phyloP scores from a whole-genome alignment of 2,113 vertebrate species.

The Scolopax mira region DNA sequence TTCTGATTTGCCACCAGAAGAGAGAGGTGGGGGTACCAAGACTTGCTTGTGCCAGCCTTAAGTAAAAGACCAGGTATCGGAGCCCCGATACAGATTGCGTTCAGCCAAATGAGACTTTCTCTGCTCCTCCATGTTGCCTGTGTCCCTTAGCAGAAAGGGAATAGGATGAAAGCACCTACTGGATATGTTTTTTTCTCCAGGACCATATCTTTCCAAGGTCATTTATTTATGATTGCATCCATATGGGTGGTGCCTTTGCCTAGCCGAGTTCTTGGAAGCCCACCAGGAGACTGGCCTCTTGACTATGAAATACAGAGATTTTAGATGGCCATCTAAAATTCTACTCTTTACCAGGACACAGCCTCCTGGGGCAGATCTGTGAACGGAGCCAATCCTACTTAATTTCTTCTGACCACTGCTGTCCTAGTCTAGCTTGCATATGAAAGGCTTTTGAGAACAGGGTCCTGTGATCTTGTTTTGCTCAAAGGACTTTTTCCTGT shows the following conservation, averaged over 20 bases:
- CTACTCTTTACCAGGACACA: background rate
- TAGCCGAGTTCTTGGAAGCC: background rate
- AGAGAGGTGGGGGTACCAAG: background rate
- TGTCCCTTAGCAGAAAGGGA: background rate
- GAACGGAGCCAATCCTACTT: background rate
- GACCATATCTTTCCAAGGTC: background rate
- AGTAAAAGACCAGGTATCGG: background rate
- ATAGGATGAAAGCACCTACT: background rate
- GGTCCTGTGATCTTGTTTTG: background rate
- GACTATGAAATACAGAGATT: background rate
- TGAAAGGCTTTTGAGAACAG: background rate
- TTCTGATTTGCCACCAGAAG: background rate
- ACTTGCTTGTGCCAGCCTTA: background rate
- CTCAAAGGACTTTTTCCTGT: background rate
- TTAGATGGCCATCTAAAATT: background rate
- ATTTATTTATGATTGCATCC: background rate
- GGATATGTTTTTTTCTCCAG: background rate
- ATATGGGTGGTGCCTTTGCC: background rate
- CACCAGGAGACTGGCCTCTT: background rate
- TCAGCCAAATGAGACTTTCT: background rate
- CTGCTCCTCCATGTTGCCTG: background rate
- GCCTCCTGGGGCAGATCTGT: background rate
- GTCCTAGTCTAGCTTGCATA: background rate
- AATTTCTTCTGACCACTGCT: background rate
- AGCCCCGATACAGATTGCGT: background rate